Evolutionary conservation across 2,888 invertebrate genomes (phyloP), one percentile per base, ranked within the genome.

Genomic region (Agrypnus murinus): DNA sequence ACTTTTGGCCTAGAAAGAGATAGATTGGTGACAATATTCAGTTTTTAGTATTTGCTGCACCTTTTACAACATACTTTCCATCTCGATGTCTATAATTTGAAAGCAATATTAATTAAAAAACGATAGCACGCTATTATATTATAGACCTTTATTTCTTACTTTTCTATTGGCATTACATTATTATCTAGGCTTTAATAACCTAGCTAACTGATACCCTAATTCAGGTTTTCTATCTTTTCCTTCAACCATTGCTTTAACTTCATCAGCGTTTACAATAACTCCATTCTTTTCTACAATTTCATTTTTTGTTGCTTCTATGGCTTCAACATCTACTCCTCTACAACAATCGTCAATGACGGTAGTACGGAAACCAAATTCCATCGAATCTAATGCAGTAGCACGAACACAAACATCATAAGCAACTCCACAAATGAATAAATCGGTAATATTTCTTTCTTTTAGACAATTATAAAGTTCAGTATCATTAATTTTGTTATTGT

Each of bases 351-450:
- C 96, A 8, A 98, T 89, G 32, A 97, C 86, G 57, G 96, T 89
- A 8, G 97, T 95, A 74, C 97, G 90, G 87, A 96, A 97, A 0
- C 97, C 97, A 77, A 94, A 93, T 1, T 94, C 94, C n/a, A 96
- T 84, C 0, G 97, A 93, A 86, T 97, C 95, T 0, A 92, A 91
- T 43, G 95, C 95, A 0, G 97, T 97, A 3, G 95, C 94, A 0
- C 95, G 94, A 93, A 59, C 36, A 84, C 98, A 98, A 45, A 97
- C 94, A 84, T 98, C 98, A 81, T 96, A 96, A 0, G 98, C 98
- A 3, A 40, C 10, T 3, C 40, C 40, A 12, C n/a, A 10, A 4
- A 40, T 40, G 7, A 4, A 40, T 40, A 40, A 7, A 7, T 40
- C 40, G 3, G 40, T 40, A 12, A 40, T 12, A 12, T 40, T 40